Evolutionary conservation across 2,888 invertebrate genomes (phyloP).

Genomic region (Physocephala rufipes): DNA sequence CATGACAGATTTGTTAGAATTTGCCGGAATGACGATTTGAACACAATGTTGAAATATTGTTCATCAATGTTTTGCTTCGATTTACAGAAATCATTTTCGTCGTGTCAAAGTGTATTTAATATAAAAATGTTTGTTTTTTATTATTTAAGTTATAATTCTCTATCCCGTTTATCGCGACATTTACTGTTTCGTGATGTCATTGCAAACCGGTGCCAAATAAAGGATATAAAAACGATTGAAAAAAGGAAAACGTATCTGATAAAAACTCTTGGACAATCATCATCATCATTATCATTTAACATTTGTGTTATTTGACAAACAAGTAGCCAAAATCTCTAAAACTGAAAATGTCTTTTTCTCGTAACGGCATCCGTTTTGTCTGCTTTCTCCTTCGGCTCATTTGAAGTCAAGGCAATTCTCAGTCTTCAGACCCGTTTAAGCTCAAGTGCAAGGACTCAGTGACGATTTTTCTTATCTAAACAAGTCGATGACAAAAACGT

Average conservation of each 20-base stretch:
- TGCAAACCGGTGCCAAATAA: background rate
- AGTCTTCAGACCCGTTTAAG: background rate
- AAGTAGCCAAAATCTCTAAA: conserved; percentile 33
- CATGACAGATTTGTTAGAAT: no score
- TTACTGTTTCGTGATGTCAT: background rate
- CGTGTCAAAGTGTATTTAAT: no score
- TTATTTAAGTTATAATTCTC: no score
- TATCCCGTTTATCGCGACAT: no score
- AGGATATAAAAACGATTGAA: background rate
- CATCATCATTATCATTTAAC: conserved; percentile 35
- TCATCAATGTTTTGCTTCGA: no score
- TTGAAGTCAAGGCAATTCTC: no score
- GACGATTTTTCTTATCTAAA: conserved; percentile 47
- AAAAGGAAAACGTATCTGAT: background rate
- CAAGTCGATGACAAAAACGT: conserved; percentile 44
- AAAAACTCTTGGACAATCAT: conserved; percentile 12
- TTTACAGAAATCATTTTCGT: no score
- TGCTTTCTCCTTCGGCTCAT: background rate
- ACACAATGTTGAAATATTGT: no score
- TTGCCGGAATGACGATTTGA: no score
- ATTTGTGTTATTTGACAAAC: conserved; percentile 37
- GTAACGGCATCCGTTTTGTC: conserved; percentile 1
- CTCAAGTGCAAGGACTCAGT: background rate
- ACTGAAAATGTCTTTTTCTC: conserved; percentile 38
- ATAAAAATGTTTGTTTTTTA: no score